phyloP scores from a whole-genome alignment of 2,888 invertebrate species.

The Hipparchia sbordonii region DNA sequence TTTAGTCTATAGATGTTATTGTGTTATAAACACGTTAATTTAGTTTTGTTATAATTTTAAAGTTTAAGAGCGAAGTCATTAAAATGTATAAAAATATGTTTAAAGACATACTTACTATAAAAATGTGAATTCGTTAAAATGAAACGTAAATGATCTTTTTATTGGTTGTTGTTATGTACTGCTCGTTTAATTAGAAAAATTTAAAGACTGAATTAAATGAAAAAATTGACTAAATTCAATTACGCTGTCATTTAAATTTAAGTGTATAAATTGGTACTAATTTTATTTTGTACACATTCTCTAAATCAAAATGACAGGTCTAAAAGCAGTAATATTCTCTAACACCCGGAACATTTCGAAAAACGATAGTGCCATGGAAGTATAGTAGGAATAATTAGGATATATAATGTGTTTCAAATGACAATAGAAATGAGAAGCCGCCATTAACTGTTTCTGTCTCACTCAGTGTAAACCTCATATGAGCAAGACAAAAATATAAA shows the following conservation, averaged over 20 bases:
- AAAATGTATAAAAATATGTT: constrained; percentile 5
- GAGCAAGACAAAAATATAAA: too few relatives aligned
- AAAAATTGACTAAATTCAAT: constrained; percentile 76
- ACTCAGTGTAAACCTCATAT: too few relatives aligned
- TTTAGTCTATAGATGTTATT: constrained; percentile 1
- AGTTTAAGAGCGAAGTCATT: background rate
- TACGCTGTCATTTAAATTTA: constrained; percentile 71
- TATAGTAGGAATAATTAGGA: too few relatives aligned
- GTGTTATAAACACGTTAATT: constrained; percentile 14
- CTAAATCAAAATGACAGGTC: too few relatives aligned
- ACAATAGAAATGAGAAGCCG: too few relatives aligned
- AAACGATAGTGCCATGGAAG: too few relatives aligned
- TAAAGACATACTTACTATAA: background rate
- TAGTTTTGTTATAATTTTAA: constrained; percentile 8
- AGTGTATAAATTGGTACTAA: constrained; percentile 45
- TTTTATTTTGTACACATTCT: too few relatives aligned
- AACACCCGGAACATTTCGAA: too few relatives aligned
- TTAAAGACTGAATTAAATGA: constrained; percentile 79
- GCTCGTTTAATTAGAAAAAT: constrained; percentile 70
- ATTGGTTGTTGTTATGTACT: constrained; percentile 57
- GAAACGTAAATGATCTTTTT: constrained; percentile 45
- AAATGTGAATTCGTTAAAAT: constrained; percentile 3
- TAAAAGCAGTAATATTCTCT: too few relatives aligned
- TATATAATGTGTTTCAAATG: too few relatives aligned
- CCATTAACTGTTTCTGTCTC: too few relatives aligned